phyloP scores from a whole-genome alignment of 1,140 invertebrate species.

The Oedothorax gibbosus region DNA sequence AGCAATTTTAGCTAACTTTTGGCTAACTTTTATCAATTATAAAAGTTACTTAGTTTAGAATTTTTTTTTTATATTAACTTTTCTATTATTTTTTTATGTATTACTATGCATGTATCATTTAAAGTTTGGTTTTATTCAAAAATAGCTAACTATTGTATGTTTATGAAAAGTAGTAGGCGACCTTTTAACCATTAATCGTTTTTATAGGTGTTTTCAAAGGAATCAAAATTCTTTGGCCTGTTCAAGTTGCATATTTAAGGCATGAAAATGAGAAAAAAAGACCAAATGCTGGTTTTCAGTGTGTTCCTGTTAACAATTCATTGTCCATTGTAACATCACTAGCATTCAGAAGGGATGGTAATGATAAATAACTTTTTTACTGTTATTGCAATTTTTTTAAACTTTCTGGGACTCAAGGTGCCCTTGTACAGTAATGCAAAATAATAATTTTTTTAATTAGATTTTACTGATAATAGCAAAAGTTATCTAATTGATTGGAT shows the following conservation, averaged over 20 bases:
- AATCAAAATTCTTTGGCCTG: neutral
- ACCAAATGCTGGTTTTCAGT: conserved; percentile 7
- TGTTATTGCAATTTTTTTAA: neutral
- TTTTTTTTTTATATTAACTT: neutral
- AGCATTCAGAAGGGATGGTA: conserved; percentile 29
- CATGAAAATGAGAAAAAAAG: neutral
- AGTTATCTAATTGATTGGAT: neutral
- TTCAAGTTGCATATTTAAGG: neutral
- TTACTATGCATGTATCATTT: neutral
- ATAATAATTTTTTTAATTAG: too few species aligned
- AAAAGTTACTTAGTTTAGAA: neutral
- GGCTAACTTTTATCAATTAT: neutral
- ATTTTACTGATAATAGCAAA: too few species aligned
- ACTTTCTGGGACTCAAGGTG: neutral
- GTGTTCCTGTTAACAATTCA: neutral
- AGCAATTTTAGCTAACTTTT: too few species aligned
- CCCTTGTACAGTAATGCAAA: neutral
- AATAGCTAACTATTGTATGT: neutral
- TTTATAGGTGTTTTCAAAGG: neutral
- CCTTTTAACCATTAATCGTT: neutral
- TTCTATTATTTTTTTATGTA: neutral
- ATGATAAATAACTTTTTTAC: neutral
- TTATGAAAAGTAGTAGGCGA: neutral
- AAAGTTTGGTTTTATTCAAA: neutral
- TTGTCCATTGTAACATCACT: conserved; percentile 18